phyloP scores from a whole-genome alignment of 37 sponge, comb jelly and placozoan species.

The Hexactinellida sp. region DNA sequence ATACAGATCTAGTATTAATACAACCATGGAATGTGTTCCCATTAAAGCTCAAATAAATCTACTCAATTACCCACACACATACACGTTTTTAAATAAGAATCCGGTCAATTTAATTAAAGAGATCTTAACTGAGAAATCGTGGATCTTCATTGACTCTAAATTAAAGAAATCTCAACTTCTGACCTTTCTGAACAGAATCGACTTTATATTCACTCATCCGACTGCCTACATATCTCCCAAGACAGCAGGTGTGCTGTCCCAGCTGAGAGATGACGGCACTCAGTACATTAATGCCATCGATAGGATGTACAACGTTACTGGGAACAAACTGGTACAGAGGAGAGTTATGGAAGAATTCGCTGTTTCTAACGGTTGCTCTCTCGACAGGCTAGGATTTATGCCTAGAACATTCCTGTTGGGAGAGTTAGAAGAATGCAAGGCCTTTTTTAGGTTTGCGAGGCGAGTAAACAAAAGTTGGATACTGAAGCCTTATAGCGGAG shows the following conservation, averaged over 20 bases:
- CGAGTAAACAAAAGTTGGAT: conserved; percentile 35
- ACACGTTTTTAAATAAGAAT: background rate
- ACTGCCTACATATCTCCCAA: background rate
- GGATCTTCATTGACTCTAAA: background rate
- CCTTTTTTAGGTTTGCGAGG: conserved; percentile 40
- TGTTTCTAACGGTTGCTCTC: conserved; percentile 29
- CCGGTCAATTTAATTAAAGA: background rate
- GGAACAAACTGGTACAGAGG: conserved; percentile 48
- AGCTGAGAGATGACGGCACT: conserved; percentile 8
- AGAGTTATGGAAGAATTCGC: conserved; percentile 22
- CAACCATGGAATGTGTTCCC: background rate
- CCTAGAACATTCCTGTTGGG: conserved; percentile 51
- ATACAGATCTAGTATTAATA: background rate
- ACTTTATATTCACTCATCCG: background rate
- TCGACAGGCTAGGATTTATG: conserved; percentile 37
- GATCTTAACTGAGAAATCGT: background rate
- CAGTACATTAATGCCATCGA: conserved; percentile 1
- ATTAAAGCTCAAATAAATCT: background rate
- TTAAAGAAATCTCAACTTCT: background rate
- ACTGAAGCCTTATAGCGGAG: conserved; percentile 46
- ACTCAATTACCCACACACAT: background rate
- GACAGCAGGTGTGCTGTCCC: background rate
- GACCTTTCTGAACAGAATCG: background rate
- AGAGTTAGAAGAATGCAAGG: conserved; percentile 25
- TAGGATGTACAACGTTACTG: conserved; percentile 42